These are phyloP conservation scores for Epizoanthus scotinus DNA, from an alignment of 92 coral and sea anemone species.

Conservation along the genomic window DNA sequence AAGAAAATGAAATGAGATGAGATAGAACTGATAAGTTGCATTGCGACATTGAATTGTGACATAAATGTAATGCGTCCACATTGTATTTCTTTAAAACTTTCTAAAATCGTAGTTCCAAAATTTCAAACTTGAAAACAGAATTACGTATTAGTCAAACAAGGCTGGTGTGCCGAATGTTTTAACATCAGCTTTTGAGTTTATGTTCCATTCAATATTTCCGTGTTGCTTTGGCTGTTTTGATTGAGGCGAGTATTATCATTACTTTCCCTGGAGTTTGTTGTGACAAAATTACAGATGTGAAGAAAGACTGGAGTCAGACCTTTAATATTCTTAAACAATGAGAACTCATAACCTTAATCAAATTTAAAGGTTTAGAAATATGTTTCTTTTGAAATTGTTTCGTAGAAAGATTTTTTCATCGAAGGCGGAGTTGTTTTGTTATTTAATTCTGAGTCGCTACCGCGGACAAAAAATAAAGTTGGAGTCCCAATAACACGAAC, in stretches of 20 bases:
- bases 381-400: background rate
- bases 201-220: background rate
- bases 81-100: too few species aligned
- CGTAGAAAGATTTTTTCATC: background rate
- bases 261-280: background rate
- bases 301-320: background rate
- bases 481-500: background rate
- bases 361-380: background rate
- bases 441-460: background rate
- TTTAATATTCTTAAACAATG: background rate
- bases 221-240: background rate
- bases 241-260: background rate
- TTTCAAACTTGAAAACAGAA: background rate
- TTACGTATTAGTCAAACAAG: background rate
- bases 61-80: background rate
- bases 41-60: slow-evolving; percentile 6
- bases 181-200: too few species aligned
- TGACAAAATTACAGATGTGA: background rate
- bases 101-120: background rate
- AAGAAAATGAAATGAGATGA: background rate
- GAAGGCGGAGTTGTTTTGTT: slow-evolving; percentile 3
- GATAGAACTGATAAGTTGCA: slow-evolving; percentile 13
- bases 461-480: background rate
- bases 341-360: background rate
- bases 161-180: too few species aligned